A percentile compares a stretch with the other conserved stretches of the same genome.
Evolutionary conservation across 2,113 vertebrate species (phyloP).

Genomic region (Colossoma macropomum): DNA sequence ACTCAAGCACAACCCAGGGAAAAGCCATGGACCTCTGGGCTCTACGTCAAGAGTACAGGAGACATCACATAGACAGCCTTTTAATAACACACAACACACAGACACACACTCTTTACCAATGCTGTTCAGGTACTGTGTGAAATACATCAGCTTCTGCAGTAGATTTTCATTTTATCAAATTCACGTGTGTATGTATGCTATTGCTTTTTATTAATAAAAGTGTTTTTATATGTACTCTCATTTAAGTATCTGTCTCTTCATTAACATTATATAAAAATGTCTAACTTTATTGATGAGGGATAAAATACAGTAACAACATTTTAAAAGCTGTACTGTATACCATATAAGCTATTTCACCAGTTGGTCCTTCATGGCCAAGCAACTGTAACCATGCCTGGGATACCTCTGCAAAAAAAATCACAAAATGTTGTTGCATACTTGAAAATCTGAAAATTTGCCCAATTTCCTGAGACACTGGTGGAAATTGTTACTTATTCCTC

Average conservation of each 20-base stretch:
- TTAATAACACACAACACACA: slow-evolving; percentile 57
- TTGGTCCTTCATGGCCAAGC: no score
- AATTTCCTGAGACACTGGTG: no score
- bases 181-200: slow-evolving; percentile 80
- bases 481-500: no score
- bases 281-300: background rate
- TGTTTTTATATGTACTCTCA: slow-evolving; percentile 78
- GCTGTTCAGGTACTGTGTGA: slow-evolving; percentile 78
- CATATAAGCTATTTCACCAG: no score
- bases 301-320: background rate
- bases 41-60: slow-evolving; percentile 70
- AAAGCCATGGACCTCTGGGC: slow-evolving; percentile 74
- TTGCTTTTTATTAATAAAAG: slow-evolving; percentile 85
- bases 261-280: slow-evolving; percentile 4
- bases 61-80: slow-evolving; percentile 69
- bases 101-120: slow-evolving; percentile 77
- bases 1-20: slow-evolving; percentile 75
- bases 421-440: no score
- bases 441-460: no score
- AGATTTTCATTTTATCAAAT: slow-evolving; percentile 77
- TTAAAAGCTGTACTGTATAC: background rate
- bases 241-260: background rate
- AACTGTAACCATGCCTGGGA: no score
- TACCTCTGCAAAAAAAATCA: no score
- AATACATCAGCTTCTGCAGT: slow-evolving; percentile 75